Evolutionary conservation across 1,140 invertebrate genomes (phyloP).

Genomic region (Macrosteles quadrilineatus): DNA sequence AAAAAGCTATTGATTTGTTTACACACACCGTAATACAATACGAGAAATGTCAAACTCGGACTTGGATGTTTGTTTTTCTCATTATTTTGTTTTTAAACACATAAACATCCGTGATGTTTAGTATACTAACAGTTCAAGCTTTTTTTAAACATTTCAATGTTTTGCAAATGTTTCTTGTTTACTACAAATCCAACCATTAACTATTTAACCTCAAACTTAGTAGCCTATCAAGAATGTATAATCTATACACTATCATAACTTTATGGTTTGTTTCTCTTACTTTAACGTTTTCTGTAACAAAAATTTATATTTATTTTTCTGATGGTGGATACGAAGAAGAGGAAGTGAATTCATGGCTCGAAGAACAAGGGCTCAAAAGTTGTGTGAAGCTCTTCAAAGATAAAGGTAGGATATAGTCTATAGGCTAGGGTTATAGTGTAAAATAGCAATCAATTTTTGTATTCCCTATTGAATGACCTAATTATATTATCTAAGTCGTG

Average conservation of each 20-base stretch:
- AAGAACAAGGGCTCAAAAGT: constrained; percentile 65
- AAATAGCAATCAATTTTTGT: too few relatives aligned
- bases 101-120: too few relatives aligned
- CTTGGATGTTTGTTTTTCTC: too few relatives aligned
- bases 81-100: too few relatives aligned
- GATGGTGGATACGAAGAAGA: constrained; percentile 52
- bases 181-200: background rate
- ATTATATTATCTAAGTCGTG: too few relatives aligned
- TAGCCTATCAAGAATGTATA: background rate
- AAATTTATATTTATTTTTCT: constrained; percentile 15
- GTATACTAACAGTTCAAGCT: too few relatives aligned
- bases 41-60: too few relatives aligned
- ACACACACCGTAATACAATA: too few relatives aligned
- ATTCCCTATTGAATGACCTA: too few relatives aligned
- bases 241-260: constrained; percentile 4
- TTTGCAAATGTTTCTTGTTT: background rate
- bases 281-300: constrained; percentile 19
- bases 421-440: too few relatives aligned
- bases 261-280: constrained; percentile 6
- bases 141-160: too few relatives aligned
- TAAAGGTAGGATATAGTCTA: constrained; percentile 70
- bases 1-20: too few relatives aligned
- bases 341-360: constrained; percentile 70
- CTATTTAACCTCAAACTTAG: background rate
- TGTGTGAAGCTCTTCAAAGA: constrained; percentile 68